phyloP scores from a whole-genome alignment of 2,888 invertebrate genomes.

The Nycteola revayana region DNA sequence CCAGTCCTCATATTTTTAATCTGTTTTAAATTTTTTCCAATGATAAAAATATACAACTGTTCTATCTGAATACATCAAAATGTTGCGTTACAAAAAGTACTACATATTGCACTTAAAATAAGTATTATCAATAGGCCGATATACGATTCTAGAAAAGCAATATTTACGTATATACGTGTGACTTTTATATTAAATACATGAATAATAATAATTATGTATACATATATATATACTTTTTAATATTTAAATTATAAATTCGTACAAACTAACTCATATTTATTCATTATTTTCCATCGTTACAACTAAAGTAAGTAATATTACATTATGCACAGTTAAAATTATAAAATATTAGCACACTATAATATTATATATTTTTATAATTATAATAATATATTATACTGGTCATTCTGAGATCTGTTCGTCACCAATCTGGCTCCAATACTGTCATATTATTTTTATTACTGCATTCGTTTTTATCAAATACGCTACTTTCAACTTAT shows the following conservation, averaged over 20 bases:
- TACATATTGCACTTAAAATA: conserved; percentile 12
- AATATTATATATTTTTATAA: conserved; percentile 40
- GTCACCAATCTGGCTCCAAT: conserved; percentile 65
- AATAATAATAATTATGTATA: too few relatives aligned
- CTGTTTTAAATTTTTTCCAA: too few relatives aligned
- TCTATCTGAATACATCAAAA: background rate
- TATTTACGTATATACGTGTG: conserved; percentile 71
- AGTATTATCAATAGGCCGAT: conserved; percentile 49
- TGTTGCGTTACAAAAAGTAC: background rate
- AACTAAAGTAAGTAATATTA: conserved; percentile 52
- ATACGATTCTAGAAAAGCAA: conserved; percentile 55
- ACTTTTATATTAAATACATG: conserved; percentile 44
- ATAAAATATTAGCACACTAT: conserved; percentile 56
- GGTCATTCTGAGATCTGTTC: conserved; percentile 78
- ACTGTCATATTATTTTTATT: conserved; percentile 46
- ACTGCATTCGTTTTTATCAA: conserved; percentile 27
- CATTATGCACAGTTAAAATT: conserved; percentile 59
- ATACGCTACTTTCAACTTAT: conserved; percentile 38
- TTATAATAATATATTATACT: conserved; percentile 60
- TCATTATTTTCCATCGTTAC: conserved; percentile 32
- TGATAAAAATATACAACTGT: too few relatives aligned
- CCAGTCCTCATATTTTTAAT: too few relatives aligned
- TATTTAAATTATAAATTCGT: conserved; percentile 71
- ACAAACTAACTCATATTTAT: conserved; percentile 61
- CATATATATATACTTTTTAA: conserved; percentile 41